Conservation (phyloP, 1,140 invertebrate genomes). For the Amyelois transitella region DNA sequence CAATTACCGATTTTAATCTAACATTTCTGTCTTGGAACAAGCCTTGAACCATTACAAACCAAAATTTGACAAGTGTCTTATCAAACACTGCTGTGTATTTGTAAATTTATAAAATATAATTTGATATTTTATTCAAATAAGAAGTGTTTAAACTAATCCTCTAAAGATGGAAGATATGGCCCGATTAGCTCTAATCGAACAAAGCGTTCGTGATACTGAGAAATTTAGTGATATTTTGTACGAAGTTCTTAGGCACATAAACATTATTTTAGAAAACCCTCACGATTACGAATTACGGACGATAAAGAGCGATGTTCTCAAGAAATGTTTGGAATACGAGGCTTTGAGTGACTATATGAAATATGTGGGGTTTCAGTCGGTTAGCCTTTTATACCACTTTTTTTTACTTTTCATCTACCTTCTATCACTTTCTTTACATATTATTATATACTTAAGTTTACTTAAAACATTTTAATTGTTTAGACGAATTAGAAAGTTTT, state of each 20-base stretch:
- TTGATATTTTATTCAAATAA: constrained; percentile 17
- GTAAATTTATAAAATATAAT: background rate
- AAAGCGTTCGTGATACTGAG: constrained; percentile 32
- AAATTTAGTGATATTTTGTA: constrained; percentile 45
- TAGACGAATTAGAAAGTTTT: too few species aligned
- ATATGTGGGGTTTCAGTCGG: constrained; percentile 52
- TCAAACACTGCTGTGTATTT: background rate
- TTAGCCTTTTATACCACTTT: constrained; percentile 21
- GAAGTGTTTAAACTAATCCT: constrained; percentile 7
- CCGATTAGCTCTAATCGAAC: constrained; percentile 50
- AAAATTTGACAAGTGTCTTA: constrained; percentile 37
- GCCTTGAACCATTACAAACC: constrained; percentile 32
- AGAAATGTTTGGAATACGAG: constrained; percentile 26
- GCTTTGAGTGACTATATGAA: constrained; percentile 47
- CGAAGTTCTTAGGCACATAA: constrained; percentile 40
- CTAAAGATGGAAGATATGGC: constrained; percentile 56
- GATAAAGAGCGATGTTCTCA: constrained; percentile 31
- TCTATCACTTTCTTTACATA: too few species aligned
- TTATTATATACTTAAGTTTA: too few species aligned
- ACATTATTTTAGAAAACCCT: constrained; percentile 53
- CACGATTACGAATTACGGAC: constrained; percentile 39
- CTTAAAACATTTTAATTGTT: too few species aligned
- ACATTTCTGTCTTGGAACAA: constrained; percentile 8
- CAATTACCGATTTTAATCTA: background rate
- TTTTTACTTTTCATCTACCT: background rate